Evolutionary conservation across 2,888 invertebrate species (phyloP), one percentile per base, ranked within the genome.

Genomic region (Allolobophora icterica): DNA sequence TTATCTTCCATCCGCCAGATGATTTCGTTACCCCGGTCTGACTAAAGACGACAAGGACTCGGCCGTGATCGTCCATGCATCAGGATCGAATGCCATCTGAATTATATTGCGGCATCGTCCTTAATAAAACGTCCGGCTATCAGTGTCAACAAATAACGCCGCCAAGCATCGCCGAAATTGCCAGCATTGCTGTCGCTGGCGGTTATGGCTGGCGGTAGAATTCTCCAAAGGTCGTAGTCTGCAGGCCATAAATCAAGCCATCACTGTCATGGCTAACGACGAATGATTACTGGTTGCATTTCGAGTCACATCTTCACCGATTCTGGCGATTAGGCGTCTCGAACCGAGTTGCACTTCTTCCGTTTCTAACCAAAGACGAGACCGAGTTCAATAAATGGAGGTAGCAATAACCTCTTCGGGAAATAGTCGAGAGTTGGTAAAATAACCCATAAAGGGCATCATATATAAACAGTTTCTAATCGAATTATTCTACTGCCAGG

Each of bases 181-280:
- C 71, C 71, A 8, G 71, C 71, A 71, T 71, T n/a, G n/a, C 71
- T n/a, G n/a, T 71, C 71, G 71, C 4, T 71, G 71, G 8, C n/a
- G 71, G n/a, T 17, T 71, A n/a, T 71, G n/a, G 11, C n/a, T 71
- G 30, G 8, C 71, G 71, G 8, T 71, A 71, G 8, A 71, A 71
- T 71, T 71, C 71, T 71, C 71, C 71, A 71, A n/a, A 71, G 71
- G 71, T n/a, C 71, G 71, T 71, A 6, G 71, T 71, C n/a, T n/a
- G n/a, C 71, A 71, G n/a, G 11, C 30, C 1, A 71, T 71, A 71
- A 71, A 71, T 30, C 71, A 71, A n/a, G 71, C n/a, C 71, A 71
- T 71, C 71, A 71, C 71, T 71, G 71, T 71, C 71, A 71, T 71
- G 71, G 30, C 71, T 71, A 71, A 71, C n/a, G 71, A 71, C n/a